A percentile compares a stretch with the other conserved stretches of the same genome.
Conservation (phyloP, 2,113 vertebrate genomes). For the Taurulus bubalis region DNA sequence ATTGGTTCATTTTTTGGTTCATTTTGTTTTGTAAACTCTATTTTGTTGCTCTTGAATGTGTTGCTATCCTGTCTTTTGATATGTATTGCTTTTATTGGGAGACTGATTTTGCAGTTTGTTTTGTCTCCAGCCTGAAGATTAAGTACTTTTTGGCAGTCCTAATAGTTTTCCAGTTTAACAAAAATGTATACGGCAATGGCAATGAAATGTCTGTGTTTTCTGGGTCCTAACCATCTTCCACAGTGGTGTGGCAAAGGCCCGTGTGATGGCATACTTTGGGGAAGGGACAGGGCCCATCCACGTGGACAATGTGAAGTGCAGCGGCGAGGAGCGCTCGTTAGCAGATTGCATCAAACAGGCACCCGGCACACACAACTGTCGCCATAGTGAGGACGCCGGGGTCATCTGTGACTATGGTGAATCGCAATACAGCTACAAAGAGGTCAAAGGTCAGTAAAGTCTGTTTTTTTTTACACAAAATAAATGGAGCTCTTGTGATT, state of each 20-base stretch:
- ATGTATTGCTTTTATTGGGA: background rate
- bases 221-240: background rate
- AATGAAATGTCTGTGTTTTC: background rate
- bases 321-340: constrained; percentile 88
- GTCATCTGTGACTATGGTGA: constrained; percentile 93
- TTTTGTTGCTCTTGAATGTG: background rate
- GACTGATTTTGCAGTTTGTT: background rate
- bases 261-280: constrained; percentile 96
- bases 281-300: constrained; percentile 95
- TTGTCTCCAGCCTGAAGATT: background rate
- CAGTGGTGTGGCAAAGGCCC: constrained; percentile 91
- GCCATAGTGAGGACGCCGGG: constrained; percentile 95
- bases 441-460: constrained; percentile 84
- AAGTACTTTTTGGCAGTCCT: background rate
- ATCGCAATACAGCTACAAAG: constrained; percentile 70
- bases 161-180: background rate
- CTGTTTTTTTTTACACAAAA: constrained; percentile 6
- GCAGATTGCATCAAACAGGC: constrained; percentile 93
- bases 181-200: background rate
- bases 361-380: constrained; percentile 93
- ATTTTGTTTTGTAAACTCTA: background rate
- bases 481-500: constrained; percentile 10
- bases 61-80: too few relatives aligned
- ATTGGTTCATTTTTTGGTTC: too few relatives aligned
- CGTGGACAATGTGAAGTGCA: constrained; percentile 92